Conservation (phyloP, 2,113 vertebrate species). For the Scartelaos histophorus region DNA sequence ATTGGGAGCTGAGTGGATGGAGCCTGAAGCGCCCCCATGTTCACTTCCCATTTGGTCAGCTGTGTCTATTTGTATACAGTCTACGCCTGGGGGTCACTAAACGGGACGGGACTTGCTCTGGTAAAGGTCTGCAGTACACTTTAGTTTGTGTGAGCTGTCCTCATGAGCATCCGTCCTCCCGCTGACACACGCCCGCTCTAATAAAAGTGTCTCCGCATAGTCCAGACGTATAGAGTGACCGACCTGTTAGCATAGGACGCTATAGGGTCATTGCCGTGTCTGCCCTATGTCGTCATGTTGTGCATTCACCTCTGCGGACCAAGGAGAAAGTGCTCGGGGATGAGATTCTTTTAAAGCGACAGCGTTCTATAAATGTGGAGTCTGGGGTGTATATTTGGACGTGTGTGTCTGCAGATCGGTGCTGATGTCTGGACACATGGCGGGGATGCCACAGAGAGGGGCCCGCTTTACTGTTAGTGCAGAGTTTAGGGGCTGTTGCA, state of each 20-base stretch:
- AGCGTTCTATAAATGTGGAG: slow-evolving; percentile 46
- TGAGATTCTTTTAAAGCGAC: slow-evolving; percentile 27
- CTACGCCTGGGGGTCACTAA: neutral
- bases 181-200: slow-evolving; percentile 11
- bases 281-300: neutral
- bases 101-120: neutral
- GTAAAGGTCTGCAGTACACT: slow-evolving; percentile 9
- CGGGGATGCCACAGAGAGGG: slow-evolving; percentile 43
- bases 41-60: too few species aligned
- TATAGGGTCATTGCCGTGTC: neutral
- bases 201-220: slow-evolving; percentile 15
- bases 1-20: too few species aligned
- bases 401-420: slow-evolving; percentile 56
- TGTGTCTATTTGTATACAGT: neutral
- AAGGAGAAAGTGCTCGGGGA: slow-evolving; percentile 22
- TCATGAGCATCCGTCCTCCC: slow-evolving; percentile 9
- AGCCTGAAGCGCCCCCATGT: too few species aligned
- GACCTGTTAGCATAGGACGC: slow-evolving; percentile 21
- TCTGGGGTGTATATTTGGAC: slow-evolving; percentile 60
- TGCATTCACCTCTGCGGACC: slow-evolving; percentile 5
- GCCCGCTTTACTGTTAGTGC: slow-evolving; percentile 28
- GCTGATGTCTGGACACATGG: slow-evolving; percentile 58
- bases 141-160: neutral
- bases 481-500: slow-evolving; percentile 26
- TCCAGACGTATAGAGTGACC: slow-evolving; percentile 5